Evolutionary conservation across 2,888 invertebrate species (phyloP).

Genomic region (Lithosia quadra): DNA sequence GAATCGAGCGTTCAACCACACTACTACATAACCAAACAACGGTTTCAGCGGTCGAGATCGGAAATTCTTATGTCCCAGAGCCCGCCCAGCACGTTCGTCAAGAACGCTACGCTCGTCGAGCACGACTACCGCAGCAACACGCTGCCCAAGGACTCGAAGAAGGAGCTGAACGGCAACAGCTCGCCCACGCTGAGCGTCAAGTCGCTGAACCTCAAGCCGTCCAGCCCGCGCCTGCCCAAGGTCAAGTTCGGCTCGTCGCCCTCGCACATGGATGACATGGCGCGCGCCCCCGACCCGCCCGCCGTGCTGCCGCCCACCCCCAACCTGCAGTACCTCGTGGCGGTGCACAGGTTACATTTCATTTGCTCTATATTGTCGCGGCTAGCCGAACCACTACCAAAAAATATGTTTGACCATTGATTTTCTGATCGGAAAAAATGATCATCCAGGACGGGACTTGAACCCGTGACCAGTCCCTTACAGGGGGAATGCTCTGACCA

Average conservation of each 20-base stretch:
- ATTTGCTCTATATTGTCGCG: no score
- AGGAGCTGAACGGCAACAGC: slow-evolving; percentile 40
- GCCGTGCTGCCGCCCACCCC: background rate
- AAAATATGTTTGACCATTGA: no score
- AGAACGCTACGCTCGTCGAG: slow-evolving; percentile 46
- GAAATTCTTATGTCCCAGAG: slow-evolving; percentile 79
- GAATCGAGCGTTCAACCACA: background rate
- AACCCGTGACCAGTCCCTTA: no score
- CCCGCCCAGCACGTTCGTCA: slow-evolving; percentile 68
- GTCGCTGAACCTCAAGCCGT: slow-evolving; percentile 61
- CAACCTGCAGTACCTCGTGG: slow-evolving; percentile 89
- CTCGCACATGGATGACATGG: slow-evolving; percentile 65
- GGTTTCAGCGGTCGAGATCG: slow-evolving; percentile 80
- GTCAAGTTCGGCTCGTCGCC: slow-evolving; percentile 71
- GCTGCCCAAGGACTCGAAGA: slow-evolving; percentile 56
- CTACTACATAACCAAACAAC: slow-evolving; percentile 30
- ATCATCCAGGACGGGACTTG: no score
- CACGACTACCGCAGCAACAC: slow-evolving; percentile 54
- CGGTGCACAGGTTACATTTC: slow-evolving; percentile 88
- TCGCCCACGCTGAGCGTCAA: slow-evolving; percentile 70
- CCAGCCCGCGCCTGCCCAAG: slow-evolving; percentile 55
- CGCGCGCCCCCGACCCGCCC: slow-evolving; percentile 18
- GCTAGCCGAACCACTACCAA: no score
- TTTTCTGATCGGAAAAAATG: no score
- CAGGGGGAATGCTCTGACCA: no score